phyloP scores from a whole-genome alignment of 1,140 invertebrate species.

The Nixonia krombeini region DNA sequence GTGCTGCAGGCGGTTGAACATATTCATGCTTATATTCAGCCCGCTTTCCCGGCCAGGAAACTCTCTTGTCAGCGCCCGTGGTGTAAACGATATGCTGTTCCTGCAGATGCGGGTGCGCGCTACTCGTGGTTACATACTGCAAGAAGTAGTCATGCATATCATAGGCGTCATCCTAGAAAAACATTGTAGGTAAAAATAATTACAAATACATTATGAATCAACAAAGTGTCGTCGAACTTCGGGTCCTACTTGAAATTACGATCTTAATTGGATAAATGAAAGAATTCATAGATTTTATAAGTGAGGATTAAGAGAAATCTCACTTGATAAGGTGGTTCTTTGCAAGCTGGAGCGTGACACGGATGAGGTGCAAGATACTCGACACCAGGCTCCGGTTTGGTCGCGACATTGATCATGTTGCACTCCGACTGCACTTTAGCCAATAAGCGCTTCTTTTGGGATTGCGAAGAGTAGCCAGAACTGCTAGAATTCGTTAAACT shows the following conservation, averaged over 20 bases:
- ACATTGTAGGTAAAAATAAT: conserved; percentile 17
- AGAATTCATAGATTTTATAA: no score
- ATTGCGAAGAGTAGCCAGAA: conserved; percentile 75
- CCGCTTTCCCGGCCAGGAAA: conserved; percentile 74
- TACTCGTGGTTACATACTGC: conserved; percentile 73
- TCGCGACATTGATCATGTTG: conserved; percentile 71
- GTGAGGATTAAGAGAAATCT: no score
- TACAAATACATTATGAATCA: conserved; percentile 1
- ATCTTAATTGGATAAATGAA: no score
- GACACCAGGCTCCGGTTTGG: conserved; percentile 69
- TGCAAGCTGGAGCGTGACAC: conserved; percentile 70
- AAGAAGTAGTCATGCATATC: conserved; percentile 71
- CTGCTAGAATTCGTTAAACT: conserved; percentile 54
- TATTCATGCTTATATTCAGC: conserved; percentile 74
- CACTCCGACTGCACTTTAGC: conserved; percentile 90
- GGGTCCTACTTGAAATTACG: no score
- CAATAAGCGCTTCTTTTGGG: conserved; percentile 89
- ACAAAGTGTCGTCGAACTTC: no score
- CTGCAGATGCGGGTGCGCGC: conserved; percentile 68
- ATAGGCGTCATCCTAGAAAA: conserved; percentile 68
- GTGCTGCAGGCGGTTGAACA: conserved; percentile 77
- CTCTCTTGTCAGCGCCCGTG: conserved; percentile 73
- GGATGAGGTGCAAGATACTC: conserved; percentile 70
- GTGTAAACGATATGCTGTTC: conserved; percentile 75
- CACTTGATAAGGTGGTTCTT: conserved; percentile 72